Evolutionary conservation across 2,113 vertebrate genomes (phyloP).

Genomic region (Salminus brasiliensis): DNA sequence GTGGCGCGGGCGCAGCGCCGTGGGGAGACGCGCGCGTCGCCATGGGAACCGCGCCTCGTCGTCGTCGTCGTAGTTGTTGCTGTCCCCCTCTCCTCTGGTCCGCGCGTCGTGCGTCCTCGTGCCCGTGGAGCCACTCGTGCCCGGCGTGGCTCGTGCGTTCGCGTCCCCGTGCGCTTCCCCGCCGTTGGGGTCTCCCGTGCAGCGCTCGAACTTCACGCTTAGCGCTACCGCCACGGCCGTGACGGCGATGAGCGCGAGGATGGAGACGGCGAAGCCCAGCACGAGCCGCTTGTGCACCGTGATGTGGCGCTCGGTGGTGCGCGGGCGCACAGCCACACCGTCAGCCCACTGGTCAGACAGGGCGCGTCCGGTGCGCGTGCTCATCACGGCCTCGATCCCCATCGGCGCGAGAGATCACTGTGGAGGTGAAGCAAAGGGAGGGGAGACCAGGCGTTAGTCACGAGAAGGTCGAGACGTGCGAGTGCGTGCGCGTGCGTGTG

Average conservation of each 20-base stretch:
- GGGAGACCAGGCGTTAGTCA: too few species aligned
- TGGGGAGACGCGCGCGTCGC: conserved; percentile 82
- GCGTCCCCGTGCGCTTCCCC: conserved; percentile 42
- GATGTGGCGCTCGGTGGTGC: conserved; percentile 88
- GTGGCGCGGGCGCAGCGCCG: conserved; percentile 85
- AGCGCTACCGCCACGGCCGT: conserved; percentile 88
- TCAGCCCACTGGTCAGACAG: conserved; percentile 88
- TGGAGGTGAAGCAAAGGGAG: background rate
- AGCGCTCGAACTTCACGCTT: conserved; percentile 88
- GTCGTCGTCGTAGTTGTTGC: conserved; percentile 66
- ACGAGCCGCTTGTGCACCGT: conserved; percentile 88
- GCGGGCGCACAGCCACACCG: conserved; percentile 80
- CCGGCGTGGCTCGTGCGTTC: background rate
- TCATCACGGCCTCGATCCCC: conserved; percentile 82
- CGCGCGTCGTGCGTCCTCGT: conserved; percentile 1
- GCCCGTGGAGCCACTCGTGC: background rate
- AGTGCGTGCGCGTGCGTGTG: too few species aligned
- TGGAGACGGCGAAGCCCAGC: conserved; percentile 88
- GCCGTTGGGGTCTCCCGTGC: conserved; percentile 67
- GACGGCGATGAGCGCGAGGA: conserved; percentile 87
- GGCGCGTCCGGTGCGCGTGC: conserved; percentile 83
- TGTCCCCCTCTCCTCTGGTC: conserved; percentile 63
- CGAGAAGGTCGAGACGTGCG: too few species aligned
- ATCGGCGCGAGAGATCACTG: conserved; percentile 58
- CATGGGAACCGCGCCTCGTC: conserved; percentile 76